A percentile compares a stretch with the other conserved stretches of the same genome.
These are phyloP conservation scores for Rotaria magnacalcarata DNA, from an alignment of 2,888 invertebrate genomes.

Conservation along the genomic window DNA sequence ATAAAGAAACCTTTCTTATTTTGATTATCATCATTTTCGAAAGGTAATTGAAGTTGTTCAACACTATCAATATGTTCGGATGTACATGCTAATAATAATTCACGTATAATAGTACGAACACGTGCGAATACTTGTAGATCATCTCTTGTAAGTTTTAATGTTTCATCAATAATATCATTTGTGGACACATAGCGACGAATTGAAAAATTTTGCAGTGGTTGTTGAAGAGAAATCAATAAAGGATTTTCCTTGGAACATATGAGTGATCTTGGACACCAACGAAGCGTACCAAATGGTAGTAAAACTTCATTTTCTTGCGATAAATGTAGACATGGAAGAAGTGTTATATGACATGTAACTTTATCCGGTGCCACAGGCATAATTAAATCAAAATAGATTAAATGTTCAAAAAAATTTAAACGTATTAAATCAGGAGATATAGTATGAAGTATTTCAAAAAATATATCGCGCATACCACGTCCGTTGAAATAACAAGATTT, in stretches of 20 bases:
- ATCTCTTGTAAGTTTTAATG: neutral
- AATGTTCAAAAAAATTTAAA: neutral
- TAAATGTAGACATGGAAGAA: neutral
- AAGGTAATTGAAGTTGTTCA: neutral
- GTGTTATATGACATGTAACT: neutral
- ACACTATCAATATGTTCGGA: neutral
- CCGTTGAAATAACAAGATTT: neutral
- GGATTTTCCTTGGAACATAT: neutral
- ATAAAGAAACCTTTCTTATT: neutral
- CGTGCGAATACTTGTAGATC: neutral
- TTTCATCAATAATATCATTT: neutral
- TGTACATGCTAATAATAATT: neutral
- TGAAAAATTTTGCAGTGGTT: neutral
- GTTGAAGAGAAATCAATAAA: neutral
- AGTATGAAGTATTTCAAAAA: neutral
- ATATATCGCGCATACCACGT: neutral
- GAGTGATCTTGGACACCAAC: neutral
- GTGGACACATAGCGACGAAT: neutral
- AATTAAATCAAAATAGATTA: neutral
- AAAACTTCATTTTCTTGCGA: neutral
- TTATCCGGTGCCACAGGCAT: neutral
- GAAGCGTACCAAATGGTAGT: neutral
- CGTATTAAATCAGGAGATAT: neutral
- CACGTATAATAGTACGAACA: neutral
- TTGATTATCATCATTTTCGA: neutral